Conservation (phyloP, 2,888 invertebrate species). For the Eupelmus urozonus region DNA sequence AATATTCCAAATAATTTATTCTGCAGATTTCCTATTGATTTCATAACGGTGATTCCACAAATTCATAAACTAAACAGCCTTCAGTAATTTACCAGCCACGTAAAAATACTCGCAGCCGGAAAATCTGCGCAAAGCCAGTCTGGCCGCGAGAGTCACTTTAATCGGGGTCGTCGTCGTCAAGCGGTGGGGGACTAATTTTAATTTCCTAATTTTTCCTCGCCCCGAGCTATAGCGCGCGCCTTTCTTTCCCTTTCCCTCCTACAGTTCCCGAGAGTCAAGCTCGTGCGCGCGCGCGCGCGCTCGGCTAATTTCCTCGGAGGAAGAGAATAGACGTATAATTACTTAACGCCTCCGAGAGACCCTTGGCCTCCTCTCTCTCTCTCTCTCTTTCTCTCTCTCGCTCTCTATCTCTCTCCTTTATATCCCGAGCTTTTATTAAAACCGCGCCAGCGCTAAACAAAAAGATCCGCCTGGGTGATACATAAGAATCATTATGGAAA, state of each 20-base stretch:
- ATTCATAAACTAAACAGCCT: too few species aligned
- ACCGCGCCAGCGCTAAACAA: conserved; percentile 45
- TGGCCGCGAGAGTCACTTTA: too few species aligned
- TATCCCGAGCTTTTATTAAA: conserved; percentile 67
- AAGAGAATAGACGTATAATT: conserved; percentile 77
- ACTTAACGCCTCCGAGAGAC: conserved; percentile 76
- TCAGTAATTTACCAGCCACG: too few species aligned
- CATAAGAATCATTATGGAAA: conserved; percentile 46
- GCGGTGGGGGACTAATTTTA: conserved; percentile 73
- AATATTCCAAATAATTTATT: too few species aligned
- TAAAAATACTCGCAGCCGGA: too few species aligned
- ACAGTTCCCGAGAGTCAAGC: conserved; percentile 49
- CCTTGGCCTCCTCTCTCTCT: conserved; percentile 32
- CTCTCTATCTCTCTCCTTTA: conserved; percentile 63
- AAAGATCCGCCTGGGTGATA: conserved; percentile 56
- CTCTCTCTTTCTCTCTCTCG: neutral
- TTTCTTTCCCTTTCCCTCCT: neutral
- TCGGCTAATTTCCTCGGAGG: conserved; percentile 74
- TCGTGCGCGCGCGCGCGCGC: conserved; percentile 58
- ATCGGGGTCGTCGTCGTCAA: neutral
- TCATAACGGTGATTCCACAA: too few species aligned
- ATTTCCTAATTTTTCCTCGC: conserved; percentile 77
- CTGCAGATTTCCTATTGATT: too few species aligned
- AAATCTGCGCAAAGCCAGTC: too few species aligned
- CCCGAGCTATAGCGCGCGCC: conserved; percentile 49